Evolutionary conservation across 2,888 invertebrate genomes (phyloP), one percentile per base, ranked within the genome.

Genomic region (Phymatocera aterrima): DNA sequence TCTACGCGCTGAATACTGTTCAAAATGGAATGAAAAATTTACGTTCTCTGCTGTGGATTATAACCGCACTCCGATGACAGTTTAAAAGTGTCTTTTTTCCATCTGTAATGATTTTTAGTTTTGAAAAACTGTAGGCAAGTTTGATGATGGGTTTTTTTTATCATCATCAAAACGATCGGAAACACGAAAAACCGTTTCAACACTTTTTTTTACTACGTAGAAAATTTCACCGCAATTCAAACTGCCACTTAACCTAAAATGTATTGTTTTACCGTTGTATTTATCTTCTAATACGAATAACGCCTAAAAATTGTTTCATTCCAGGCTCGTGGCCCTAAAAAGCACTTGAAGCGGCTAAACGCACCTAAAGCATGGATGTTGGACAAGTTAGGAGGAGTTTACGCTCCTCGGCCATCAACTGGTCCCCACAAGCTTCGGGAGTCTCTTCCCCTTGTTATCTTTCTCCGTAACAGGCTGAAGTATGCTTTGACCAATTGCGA

Each of bases 351-450:
- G 95, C 98, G 99, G 92, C 94, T 99, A 89, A 96, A 97, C 91
- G 99, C 99, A 80, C 99, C 99, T 12, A 99, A 98, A 93, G 97
- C 99, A 96, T 99, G 99, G 99, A 99, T 99, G 99, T 95, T 99
- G 94, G 99, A 99, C 94, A 99, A 99, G 93, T 93, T 99, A 88
- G 98, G 98, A 83, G 99, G 99, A 90, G 98, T 97, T 80, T 99
- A 97, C 91, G 99, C 99, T 85, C 99, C 99, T 82, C 95, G 98
- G 88, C 99, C 99, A 81, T 97, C 97, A 90, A 96, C 97, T 83
- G 99, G 99, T 79, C 99, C 99, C 80, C 99, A 99, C 94, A 99
- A 98, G 92, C 92, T 99, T 85, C 94, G 99, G 86, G 99, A 99
- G 92, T 99, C 98, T 78, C 92, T 99, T 84, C 99, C 99, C 40